Conservation (phyloP, 2,797 vertebrate species). For the Varecia variegata region DNA sequence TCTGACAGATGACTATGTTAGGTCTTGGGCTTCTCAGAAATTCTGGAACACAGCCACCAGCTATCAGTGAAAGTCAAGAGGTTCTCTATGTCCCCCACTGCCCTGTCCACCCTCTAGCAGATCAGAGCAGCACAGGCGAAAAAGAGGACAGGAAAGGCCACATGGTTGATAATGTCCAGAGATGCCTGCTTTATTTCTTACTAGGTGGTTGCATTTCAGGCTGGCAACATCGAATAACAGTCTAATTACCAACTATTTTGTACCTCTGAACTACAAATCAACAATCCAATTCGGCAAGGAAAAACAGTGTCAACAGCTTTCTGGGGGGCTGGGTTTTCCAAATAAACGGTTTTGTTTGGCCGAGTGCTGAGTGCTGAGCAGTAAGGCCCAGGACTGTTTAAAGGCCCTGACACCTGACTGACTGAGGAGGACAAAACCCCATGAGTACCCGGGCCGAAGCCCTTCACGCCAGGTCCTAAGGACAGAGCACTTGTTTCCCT, state of each 20-base stretch:
- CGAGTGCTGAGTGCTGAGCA: not conserved
- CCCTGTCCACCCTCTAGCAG: not conserved
- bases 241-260: slow-evolving; percentile 58
- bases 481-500: not conserved
- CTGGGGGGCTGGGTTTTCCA: not conserved
- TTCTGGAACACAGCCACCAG: not conserved
- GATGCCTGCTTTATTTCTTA: slow-evolving; percentile 74
- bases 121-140: not conserved
- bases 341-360: not conserved
- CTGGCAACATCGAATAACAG: slow-evolving; percentile 41
- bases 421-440: not conserved
- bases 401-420: not conserved
- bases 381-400: not conserved
- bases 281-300: slow-evolving; percentile 51
- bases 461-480: not conserved
- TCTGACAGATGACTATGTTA: not conserved
- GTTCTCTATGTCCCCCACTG: too few relatives aligned
- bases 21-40: not conserved
- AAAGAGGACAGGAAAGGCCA: not conserved
- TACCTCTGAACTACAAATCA: slow-evolving; percentile 63
- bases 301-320: not conserved
- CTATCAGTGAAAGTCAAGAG: not conserved
- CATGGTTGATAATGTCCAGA: slow-evolving; percentile 35
- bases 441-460: not conserved
- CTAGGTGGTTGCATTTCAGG: slow-evolving; percentile 54